Conservation (phyloP, 2,888 invertebrate genomes). For the Poecilus cupreus region DNA sequence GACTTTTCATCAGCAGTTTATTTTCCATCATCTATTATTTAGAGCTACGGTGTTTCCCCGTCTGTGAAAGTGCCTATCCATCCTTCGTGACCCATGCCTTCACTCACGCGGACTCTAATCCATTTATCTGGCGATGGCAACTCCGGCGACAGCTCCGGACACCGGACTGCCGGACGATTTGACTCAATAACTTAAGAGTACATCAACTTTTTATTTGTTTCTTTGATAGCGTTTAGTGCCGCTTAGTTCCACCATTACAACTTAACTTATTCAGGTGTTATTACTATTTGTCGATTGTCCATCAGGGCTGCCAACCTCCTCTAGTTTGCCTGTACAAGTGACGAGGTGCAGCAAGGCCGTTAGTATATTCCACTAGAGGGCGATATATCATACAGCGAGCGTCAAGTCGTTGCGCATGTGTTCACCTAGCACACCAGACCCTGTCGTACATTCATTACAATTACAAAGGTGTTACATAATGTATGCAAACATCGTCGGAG, state of each 20-base stretch:
- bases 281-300: no score
- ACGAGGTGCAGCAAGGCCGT: not conserved
- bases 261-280: no score
- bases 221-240: not conserved
- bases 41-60: not conserved
- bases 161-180: not conserved
- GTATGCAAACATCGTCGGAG: conserved; percentile 29
- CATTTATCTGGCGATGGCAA: not conserved
- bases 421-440: not conserved
- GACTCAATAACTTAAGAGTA: not conserved
- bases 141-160: not conserved
- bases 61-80: not conserved
- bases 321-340: not conserved
- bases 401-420: not conserved
- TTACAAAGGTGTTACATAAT: conserved; percentile 51
- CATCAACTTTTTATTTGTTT: conserved; percentile 28
- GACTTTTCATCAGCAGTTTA: not conserved
- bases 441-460: conserved; percentile 37
- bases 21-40: no score
- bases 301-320: not conserved
- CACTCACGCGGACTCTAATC: not conserved
- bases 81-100: not conserved
- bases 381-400: conserved; percentile 29
- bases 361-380: not conserved
- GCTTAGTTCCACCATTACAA: not conserved